Percentiles rank a stretch among this genome's conserved stretches.
These are phyloP conservation scores for Paradisaea rubra DNA, from an alignment of 2,113 vertebrate genomes.

Conservation along the genomic window DNA sequence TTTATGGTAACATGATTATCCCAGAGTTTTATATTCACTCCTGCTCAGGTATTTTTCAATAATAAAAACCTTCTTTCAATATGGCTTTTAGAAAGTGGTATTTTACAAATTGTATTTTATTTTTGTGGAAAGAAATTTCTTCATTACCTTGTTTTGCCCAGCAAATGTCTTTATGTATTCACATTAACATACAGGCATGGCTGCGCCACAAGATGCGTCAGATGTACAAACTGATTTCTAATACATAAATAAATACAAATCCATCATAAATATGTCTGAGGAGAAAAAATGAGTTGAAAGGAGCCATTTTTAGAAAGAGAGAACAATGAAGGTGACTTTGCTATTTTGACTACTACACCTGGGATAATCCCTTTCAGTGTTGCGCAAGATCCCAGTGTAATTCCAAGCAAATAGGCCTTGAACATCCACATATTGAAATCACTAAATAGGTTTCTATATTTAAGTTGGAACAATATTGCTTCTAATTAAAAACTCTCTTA, in stretches of 20 bases:
- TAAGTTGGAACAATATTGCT: conserved; percentile 44
- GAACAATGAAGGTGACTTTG: conserved; percentile 28
- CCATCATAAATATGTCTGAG: not conserved
- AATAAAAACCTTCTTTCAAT: not conserved
- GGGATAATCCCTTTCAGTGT: conserved; percentile 35
- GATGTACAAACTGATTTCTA: not conserved
- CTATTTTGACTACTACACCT: conserved; percentile 41
- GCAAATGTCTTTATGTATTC: not conserved
- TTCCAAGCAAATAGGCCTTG: conserved; percentile 31
- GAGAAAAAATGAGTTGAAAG: not conserved
- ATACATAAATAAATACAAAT: not conserved
- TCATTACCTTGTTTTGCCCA: not conserved
- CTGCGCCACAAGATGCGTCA: not conserved
- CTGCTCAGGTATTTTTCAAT: not conserved
- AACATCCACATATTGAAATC: not conserved
- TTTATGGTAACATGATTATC: not conserved
- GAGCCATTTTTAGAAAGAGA: not conserved
- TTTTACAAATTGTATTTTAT: not conserved
- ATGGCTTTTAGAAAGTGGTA: not conserved
- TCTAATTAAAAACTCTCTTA: conserved; percentile 45
- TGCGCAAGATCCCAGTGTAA: not conserved
- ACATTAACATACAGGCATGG: not conserved
- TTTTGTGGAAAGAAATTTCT: not conserved
- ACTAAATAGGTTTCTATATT: conserved; percentile 54
- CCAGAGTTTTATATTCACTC: not conserved